These are phyloP conservation scores for Cheiracanthium punctorium DNA, from an alignment of 2,888 invertebrate species.

Conservation along the genomic window DNA sequence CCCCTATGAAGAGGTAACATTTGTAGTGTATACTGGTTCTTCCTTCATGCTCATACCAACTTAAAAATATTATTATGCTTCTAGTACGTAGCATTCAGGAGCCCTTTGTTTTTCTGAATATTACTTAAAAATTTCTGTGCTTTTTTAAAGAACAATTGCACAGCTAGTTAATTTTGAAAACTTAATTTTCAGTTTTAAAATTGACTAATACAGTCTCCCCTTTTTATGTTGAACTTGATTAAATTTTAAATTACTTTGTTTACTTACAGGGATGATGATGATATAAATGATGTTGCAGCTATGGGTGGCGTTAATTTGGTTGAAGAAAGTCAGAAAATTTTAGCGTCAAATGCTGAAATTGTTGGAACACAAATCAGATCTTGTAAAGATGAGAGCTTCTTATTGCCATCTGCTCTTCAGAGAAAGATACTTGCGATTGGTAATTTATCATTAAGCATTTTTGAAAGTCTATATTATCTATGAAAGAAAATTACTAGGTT, in stretches of 20 bases:
- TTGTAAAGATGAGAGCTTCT: constrained; percentile 93
- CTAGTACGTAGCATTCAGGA: too few species aligned
- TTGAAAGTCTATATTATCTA: too few species aligned
- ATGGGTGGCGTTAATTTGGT: constrained; percentile 99
- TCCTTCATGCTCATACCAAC: too few species aligned
- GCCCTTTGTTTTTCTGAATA: too few species aligned
- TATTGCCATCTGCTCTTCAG: constrained; percentile 86
- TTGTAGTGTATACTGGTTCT: too few species aligned
- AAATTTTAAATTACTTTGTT: not conserved
- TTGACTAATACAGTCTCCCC: too few species aligned
- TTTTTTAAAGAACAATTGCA: not conserved
- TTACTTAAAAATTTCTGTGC: not conserved
- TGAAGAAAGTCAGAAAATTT: constrained; percentile 95
- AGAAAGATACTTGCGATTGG: constrained; percentile 85
- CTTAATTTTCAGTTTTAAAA: too few species aligned
- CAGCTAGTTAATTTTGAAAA: not conserved
- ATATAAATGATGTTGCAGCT: constrained; percentile 98
- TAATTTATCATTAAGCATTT: too few species aligned
- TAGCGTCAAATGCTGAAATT: constrained; percentile 89
- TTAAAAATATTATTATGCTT: too few species aligned
- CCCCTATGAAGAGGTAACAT: too few species aligned
- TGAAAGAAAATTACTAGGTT: too few species aligned
- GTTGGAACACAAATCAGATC: constrained; percentile 92
- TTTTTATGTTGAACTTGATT: not conserved
- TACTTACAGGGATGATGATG: constrained; percentile 85